phyloP scores from a whole-genome alignment of 2,888 invertebrate genomes.

The Ormyrus pomaceus region DNA sequence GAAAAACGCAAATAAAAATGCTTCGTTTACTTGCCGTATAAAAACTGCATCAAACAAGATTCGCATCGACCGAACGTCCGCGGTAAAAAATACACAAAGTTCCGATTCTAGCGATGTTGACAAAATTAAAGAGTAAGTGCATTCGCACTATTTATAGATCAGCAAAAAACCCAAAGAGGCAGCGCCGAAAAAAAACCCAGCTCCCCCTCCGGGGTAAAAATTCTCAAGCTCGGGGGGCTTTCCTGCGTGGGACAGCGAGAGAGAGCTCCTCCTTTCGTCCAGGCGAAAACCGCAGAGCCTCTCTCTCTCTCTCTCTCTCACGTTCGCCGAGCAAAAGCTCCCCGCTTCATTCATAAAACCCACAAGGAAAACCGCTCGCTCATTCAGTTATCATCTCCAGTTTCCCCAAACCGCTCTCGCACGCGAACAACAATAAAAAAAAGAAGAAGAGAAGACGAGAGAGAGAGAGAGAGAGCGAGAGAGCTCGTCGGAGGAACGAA shows the following conservation, averaged over 20 bases:
- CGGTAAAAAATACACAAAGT: background rate
- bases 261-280: background rate
- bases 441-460: background rate
- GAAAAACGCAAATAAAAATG: background rate
- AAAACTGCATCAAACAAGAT: too few species aligned
- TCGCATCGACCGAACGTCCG: too few species aligned
- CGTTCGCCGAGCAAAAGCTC: slow-evolving; percentile 21
- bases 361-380: slow-evolving; percentile 54
- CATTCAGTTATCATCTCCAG: slow-evolving; percentile 55
- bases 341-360: slow-evolving; percentile 51
- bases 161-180: too few species aligned
- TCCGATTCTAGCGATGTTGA: too few species aligned
- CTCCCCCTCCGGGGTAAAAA: background rate
- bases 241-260: background rate
- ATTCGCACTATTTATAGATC: too few species aligned
- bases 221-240: slow-evolving; percentile 11
- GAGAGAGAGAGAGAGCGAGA: too few species aligned
- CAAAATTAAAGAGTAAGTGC: too few species aligned
- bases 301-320: slow-evolving; percentile 1
- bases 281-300: slow-evolving; percentile 19
- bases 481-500: too few species aligned
- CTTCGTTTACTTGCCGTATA: background rate
- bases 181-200: too few species aligned
- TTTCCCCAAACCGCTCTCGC: slow-evolving; percentile 47
- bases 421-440: slow-evolving; percentile 23